These are phyloP conservation scores for Cacatua alba DNA, from an alignment of 2,113 vertebrate genomes.

Conservation along the genomic window DNA sequence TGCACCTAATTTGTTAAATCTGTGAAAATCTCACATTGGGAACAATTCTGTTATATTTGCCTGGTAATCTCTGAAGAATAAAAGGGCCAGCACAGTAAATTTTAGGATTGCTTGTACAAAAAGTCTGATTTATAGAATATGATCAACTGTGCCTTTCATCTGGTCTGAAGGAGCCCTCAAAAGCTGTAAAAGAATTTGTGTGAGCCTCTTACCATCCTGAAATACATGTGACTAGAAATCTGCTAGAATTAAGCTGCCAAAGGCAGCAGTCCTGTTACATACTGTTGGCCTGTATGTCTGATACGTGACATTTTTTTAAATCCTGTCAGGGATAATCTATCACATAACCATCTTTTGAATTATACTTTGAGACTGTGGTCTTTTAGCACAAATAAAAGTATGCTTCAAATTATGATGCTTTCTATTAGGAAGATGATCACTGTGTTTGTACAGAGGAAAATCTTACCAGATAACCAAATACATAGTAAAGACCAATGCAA, in stretches of 20 bases:
- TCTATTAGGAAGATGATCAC: background rate
- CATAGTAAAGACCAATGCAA: background rate
- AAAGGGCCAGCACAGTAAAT: background rate
- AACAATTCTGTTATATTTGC: background rate
- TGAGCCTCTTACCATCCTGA: background rate
- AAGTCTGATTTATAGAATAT: background rate
- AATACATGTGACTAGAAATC: background rate
- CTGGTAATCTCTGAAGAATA: background rate
- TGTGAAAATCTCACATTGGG: background rate
- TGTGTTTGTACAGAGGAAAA: background rate
- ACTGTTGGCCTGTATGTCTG: background rate
- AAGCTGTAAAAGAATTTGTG: conserved; percentile 6
- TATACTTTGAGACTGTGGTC: conserved; percentile 6
- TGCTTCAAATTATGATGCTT: background rate
- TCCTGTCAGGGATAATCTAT: conserved; percentile 9
- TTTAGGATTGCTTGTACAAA: background rate
- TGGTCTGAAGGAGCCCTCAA: background rate
- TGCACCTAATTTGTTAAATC: background rate
- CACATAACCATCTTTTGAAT: conserved; percentile 9
- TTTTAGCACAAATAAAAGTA: background rate
- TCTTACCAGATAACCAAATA: background rate
- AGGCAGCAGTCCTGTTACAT: background rate
- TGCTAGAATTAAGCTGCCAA: conserved; percentile 32
- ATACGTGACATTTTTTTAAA: conserved; percentile 9
- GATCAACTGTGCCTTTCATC: background rate